A percentile compares a stretch with the other conserved stretches of the same genome.
phyloP scores from a whole-genome alignment of 2,888 invertebrate species.

The Ophioninae sp. region DNA sequence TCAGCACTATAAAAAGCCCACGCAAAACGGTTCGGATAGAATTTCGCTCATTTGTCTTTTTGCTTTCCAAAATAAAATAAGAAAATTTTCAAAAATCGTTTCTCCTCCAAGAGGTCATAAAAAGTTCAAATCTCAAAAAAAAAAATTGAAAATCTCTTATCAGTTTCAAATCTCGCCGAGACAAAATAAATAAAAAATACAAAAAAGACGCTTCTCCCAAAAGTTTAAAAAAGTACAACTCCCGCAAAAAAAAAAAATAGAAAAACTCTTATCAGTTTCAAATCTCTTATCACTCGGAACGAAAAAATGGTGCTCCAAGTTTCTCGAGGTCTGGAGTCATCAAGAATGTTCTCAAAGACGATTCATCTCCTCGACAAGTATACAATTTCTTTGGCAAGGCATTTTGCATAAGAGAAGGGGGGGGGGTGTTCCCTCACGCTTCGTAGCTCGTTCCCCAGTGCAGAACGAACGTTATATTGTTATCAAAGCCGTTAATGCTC shows the following conservation, averaged over 20 bases:
- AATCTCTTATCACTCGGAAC: background rate
- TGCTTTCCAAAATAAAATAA: no score
- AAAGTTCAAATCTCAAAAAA: no score
- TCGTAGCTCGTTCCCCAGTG: background rate
- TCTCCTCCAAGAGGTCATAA: no score
- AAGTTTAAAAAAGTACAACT: no score
- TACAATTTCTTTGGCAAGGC: conserved; percentile 20
- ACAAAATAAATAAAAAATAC: no score
- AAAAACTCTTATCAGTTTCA: background rate
- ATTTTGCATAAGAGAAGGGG: conserved; percentile 6
- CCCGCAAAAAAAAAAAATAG: background rate
- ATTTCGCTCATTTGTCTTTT: no score
- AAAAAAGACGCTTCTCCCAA: no score
- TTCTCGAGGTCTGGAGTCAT: background rate
- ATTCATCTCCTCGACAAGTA: conserved; percentile 15
- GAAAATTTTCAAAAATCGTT: no score
- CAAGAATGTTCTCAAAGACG: conserved; percentile 2
- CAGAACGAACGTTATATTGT: conserved; percentile 25
- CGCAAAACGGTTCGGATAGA: no score
- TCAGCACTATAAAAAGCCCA: no score
- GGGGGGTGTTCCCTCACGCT: background rate
- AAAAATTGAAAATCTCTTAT: background rate
- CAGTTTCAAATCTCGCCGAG: no score
- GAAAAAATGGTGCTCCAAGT: background rate
- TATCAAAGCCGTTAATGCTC: conserved; percentile 43